Conservation (phyloP, 2,797 vertebrate genomes). For the Enteromius fasciolatus region DNA sequence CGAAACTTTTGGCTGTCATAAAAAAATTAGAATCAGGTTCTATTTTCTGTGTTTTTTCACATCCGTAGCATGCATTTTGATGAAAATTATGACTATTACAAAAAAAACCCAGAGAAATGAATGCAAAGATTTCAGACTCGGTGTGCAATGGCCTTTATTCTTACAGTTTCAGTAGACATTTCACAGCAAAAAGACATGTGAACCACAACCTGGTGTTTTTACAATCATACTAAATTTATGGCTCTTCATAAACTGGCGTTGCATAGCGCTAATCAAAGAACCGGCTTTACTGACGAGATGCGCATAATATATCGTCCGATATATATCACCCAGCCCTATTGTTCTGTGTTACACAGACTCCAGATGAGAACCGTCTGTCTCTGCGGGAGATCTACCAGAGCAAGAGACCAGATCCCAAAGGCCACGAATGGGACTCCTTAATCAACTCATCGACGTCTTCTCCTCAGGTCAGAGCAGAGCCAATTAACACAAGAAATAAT, state of each 20-base stretch:
- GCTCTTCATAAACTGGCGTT: too few species aligned
- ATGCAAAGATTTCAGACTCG: too few species aligned
- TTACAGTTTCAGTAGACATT: not conserved
- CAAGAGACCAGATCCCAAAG: constrained; percentile 79
- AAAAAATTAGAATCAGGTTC: too few species aligned
- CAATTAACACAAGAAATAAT: not conserved
- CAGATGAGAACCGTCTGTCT: constrained; percentile 77
- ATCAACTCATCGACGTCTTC: constrained; percentile 76
- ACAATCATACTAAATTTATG: not conserved
- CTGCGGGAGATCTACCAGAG: constrained; percentile 89
- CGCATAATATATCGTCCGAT: too few species aligned
- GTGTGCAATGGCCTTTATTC: not conserved
- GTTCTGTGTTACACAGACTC: constrained; percentile 68
- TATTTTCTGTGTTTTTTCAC: too few species aligned
- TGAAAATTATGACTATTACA: too few species aligned
- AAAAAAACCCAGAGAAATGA: too few species aligned
- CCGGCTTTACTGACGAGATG: too few species aligned
- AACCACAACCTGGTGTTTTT: not conserved
- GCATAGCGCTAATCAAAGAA: too few species aligned
- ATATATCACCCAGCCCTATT: too few species aligned
- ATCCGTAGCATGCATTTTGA: too few species aligned
- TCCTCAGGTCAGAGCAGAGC: constrained; percentile 81
- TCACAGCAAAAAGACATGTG: not conserved
- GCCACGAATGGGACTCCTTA: constrained; percentile 75
- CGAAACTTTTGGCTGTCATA: too few species aligned